Evolutionary conservation across 2,797 vertebrate genomes (phyloP).

Genomic region (Gymnocypris eckloni): DNA sequence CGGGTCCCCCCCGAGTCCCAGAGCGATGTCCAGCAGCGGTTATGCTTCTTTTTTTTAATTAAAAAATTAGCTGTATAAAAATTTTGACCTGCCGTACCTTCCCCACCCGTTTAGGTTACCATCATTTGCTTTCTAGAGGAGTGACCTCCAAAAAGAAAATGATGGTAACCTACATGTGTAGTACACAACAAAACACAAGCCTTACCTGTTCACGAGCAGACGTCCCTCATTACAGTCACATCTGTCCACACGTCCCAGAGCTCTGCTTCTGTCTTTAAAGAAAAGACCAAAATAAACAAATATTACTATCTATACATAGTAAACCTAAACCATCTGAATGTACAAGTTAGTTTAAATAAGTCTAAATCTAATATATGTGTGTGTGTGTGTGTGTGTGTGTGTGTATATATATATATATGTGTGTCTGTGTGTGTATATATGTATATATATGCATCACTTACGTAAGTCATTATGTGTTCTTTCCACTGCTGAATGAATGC

Average conservation of each 20-base stretch:
- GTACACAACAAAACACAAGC: not conserved
- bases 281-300: not conserved
- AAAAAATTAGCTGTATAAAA: not conserved
- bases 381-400: no score
- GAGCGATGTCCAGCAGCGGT: no score
- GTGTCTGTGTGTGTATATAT: no score
- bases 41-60: no score
- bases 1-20: no score
- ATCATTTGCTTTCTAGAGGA: not conserved
- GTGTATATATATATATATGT: no score
- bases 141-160: not conserved
- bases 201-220: not conserved
- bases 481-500: no score
- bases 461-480: no score
- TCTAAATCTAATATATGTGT: no score
- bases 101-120: not conserved
- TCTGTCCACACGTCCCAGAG: not conserved
- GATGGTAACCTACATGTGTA: not conserved
- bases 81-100: not conserved
- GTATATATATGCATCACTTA: no score
- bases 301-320: not conserved
- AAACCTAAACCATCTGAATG: not conserved
- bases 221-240: not conserved
- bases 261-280: not conserved
- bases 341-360: not conserved